These are phyloP conservation scores for rat (Rattus norvegicus) DNA, from an alignment of 2,113 vertebrate genomes.

Conservation along the genomic window DNA sequence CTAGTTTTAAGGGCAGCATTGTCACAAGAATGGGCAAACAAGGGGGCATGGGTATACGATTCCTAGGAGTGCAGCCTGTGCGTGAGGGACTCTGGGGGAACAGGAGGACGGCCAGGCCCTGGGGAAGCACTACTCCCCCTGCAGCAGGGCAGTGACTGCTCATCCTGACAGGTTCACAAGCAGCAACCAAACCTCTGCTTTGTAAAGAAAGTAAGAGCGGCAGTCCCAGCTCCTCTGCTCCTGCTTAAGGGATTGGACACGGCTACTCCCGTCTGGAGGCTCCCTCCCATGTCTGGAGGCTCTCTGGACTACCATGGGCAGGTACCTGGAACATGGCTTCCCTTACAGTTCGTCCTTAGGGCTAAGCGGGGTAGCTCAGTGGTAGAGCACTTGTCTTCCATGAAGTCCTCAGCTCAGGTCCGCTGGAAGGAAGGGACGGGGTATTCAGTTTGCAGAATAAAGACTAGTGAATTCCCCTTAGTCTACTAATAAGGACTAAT, in stretches of 20 bases:
- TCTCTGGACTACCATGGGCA: rapidly evolving
- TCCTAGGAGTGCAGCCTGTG: too few species aligned
- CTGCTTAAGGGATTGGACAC: neutral
- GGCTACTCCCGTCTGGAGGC: too few species aligned
- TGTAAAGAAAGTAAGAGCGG: neutral
- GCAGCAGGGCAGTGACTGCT: neutral
- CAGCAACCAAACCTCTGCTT: neutral
- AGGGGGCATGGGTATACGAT: rapidly evolving
- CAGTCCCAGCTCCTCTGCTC: neutral
- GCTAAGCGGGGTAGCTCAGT: neutral
- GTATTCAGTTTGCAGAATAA: neutral
- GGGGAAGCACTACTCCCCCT: neutral
- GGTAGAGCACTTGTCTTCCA: neutral
- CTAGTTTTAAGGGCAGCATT: neutral
- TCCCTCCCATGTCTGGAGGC: rapidly evolving
- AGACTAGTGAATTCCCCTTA: neutral
- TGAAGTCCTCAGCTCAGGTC: neutral
- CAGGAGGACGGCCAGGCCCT: neutral
- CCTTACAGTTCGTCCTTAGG: neutral
- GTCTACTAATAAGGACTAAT: neutral
- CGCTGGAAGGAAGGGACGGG: too few species aligned
- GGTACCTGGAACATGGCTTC: neutral
- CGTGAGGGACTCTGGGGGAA: neutral
- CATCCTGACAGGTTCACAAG: neutral
- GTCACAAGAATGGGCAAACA: neutral